Conservation (phyloP, 2,888 invertebrate species). For the Carabus problematicus region DNA sequence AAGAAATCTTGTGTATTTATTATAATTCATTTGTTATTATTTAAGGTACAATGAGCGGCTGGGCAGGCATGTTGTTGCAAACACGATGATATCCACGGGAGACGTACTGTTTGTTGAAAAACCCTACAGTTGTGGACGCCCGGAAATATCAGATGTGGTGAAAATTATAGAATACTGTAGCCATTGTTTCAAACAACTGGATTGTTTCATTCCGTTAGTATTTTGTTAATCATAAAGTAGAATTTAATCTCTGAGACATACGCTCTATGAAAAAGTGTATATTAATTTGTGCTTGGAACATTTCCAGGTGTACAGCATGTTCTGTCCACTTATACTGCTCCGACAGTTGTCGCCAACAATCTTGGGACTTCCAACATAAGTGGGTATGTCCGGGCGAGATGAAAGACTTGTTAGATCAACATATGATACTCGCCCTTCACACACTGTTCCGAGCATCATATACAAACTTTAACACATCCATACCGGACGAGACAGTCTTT, state of each 20-base stretch:
- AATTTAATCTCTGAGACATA: neutral
- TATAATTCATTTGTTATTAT: neutral
- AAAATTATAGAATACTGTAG: neutral
- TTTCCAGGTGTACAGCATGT: neutral
- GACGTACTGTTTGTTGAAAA: neutral
- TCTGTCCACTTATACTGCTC: neutral
- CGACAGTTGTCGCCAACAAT: neutral
- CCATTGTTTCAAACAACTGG: neutral
- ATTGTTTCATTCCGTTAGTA: neutral
- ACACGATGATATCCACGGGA: neutral
- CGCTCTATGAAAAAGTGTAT: neutral
- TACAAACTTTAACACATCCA: neutral
- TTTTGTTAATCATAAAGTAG: neutral
- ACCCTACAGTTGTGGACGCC: too few relatives aligned
- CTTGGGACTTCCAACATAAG: neutral
- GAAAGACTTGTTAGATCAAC: neutral
- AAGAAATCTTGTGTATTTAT: neutral
- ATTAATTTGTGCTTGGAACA: too few relatives aligned
- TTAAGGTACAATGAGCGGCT: neutral
- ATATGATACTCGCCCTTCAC: neutral
- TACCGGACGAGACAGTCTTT: slow-evolving; percentile 2
- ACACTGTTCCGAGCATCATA: slow-evolving; percentile 9
- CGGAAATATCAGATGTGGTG: too few relatives aligned
- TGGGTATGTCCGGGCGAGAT: neutral
- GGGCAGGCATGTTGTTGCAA: neutral